These are phyloP conservation scores for Hystrix brachyura DNA, from an alignment of 2,113 vertebrate species.

Conservation along the genomic window DNA sequence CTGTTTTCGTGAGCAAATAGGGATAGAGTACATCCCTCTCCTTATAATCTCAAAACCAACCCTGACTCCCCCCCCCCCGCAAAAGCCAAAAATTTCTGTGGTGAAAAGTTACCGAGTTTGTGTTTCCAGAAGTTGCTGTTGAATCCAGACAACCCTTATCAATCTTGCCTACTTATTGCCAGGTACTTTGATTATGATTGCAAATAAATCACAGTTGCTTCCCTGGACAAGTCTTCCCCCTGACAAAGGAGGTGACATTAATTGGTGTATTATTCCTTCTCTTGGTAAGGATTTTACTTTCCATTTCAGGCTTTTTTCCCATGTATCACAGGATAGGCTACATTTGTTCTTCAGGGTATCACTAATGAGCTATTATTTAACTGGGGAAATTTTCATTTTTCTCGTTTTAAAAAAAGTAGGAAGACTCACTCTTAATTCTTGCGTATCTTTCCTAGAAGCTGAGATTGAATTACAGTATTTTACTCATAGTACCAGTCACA, in stretches of 20 bases:
- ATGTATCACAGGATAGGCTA: background rate
- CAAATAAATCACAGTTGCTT: background rate
- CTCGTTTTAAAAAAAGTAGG: background rate
- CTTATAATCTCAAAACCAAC: background rate
- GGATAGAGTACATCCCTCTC: background rate
- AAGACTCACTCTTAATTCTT: conserved; percentile 15
- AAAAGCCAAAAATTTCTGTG: background rate
- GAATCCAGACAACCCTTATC: background rate
- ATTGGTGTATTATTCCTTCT: background rate
- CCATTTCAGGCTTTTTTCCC: background rate
- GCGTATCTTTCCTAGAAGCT: background rate
- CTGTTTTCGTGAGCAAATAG: background rate
- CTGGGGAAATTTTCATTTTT: background rate
- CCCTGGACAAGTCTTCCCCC: background rate
- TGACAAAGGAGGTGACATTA: background rate
- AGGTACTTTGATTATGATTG: background rate
- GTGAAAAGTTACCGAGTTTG: background rate
- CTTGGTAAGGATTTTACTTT: background rate
- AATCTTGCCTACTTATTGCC: background rate
- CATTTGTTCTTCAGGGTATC: background rate
- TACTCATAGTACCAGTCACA: background rate
- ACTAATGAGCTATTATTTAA: background rate
- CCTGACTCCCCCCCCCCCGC: background rate
- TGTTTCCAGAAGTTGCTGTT: background rate
- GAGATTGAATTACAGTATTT: conserved; percentile 32